Evolutionary conservation across 2,113 vertebrate species (phyloP).

Genomic region (Microtus ochrogaster): DNA sequence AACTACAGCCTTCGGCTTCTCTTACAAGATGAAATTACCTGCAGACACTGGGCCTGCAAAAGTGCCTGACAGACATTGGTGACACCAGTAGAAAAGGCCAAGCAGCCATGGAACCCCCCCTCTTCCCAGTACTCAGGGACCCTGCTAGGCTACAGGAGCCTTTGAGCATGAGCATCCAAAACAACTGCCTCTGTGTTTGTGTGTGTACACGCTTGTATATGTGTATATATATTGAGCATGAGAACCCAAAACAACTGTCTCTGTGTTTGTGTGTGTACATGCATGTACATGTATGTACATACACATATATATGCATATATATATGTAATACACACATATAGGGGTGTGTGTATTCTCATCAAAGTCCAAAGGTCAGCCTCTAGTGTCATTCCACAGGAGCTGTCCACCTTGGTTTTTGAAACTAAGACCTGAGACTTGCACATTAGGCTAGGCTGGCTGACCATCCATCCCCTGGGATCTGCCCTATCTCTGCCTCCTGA

Average conservation of each 20-base stretch:
- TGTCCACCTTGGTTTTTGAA: not conserved
- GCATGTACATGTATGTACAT: not conserved
- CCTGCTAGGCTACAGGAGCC: too few relatives aligned
- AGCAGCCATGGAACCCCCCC: fast-evolving
- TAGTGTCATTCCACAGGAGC: not conserved
- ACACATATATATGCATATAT: not conserved
- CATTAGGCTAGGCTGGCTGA: not conserved
- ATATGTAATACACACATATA: not conserved
- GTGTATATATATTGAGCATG: not conserved
- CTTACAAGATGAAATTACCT: not conserved
- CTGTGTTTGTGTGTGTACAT: not conserved
- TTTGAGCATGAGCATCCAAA: not conserved
- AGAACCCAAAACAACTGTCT: not conserved
- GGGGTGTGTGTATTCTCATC: not conserved
- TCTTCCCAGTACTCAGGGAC: not conserved
- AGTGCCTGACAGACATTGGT: not conserved
- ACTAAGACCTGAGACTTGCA: not conserved
- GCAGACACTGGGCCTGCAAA: not conserved
- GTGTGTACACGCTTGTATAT: not conserved
- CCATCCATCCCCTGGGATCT: not conserved
- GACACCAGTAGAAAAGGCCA: fast-evolving
- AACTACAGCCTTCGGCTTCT: constrained; percentile 22
- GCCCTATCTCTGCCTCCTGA: not conserved
- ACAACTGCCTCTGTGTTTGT: not conserved
- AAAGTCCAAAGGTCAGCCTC: not conserved